Conservation (phyloP, 2,888 invertebrate genomes). For the Tinea pellionella region DNA sequence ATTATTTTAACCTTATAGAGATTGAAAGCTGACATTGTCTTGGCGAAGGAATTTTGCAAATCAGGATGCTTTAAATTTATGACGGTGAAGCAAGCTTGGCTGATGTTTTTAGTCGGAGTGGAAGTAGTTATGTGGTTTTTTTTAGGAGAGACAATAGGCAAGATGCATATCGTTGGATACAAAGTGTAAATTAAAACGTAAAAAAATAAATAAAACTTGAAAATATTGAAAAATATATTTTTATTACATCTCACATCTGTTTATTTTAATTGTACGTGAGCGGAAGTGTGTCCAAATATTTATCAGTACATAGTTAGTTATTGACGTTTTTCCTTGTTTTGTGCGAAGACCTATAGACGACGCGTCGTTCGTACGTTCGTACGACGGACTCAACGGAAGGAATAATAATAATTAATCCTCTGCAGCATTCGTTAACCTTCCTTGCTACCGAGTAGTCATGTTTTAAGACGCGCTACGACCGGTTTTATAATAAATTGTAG, state of each 20-base stretch:
- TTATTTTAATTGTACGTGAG: too few species aligned
- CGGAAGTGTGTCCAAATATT: too few species aligned
- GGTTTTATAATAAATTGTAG: neutral
- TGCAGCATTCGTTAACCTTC: neutral
- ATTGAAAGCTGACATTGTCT: conserved; percentile 29
- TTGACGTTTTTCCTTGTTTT: too few species aligned
- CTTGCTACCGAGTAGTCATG: neutral
- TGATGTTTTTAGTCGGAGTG: conserved; percentile 36
- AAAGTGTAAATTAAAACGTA: conserved; percentile 28
- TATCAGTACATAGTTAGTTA: too few species aligned
- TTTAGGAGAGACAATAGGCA: conserved; percentile 51
- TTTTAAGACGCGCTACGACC: neutral
- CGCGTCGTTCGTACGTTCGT: too few species aligned
- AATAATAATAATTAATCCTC: neutral
- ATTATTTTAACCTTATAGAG: conserved; percentile 27
- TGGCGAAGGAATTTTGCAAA: conserved; percentile 33
- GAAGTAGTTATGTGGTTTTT: conserved; percentile 51
- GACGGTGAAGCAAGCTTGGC: conserved; percentile 47
- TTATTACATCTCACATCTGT: too few species aligned
- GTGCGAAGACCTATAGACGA: too few species aligned
- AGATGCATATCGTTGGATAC: conserved; percentile 48
- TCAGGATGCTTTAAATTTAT: conserved; percentile 31
- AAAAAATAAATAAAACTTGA: neutral
- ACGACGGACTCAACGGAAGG: neutral
- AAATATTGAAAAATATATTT: too few species aligned